Base-by-base conservation (phyloP, 2,113 vertebrate genomes). In the Burhinus bistriatus region DNA sequence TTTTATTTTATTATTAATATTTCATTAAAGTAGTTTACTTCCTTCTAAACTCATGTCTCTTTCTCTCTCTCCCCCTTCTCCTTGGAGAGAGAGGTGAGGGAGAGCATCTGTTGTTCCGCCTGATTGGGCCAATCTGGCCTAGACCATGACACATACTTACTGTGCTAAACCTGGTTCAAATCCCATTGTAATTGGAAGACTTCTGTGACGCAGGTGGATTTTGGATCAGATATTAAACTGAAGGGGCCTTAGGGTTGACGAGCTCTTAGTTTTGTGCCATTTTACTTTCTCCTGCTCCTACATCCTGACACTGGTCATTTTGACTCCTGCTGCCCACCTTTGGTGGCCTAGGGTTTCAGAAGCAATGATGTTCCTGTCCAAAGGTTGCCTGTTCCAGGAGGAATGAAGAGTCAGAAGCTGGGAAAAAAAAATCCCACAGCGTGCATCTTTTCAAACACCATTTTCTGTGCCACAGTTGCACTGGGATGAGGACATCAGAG, bases 381-480 rank as follows among this genome's bases (percentile, higher is more conserved):
- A 65, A 77, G 22, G 3, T 61, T 76, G 78, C 8, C 49, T 88
- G 21, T n/a, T 69, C 30, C 57, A 77, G 75, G 16, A 81, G 76
- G 19, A 80, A 70, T 1, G 32, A 82, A 36, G 23, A 12, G 5
- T 62, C 51, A 79, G 57, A 82, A 76, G 38, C 14, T 65, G 54
- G 45, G 40, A 49, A 79, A 84, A 58, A 57, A 25, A 59, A 76
- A 49, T 15, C 20, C 23, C 19, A 44, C 52, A 30, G 8, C 0
- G 0, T 34, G 32, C 4, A 36, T 16, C 20, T 69, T 88, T 77
- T 27, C 77, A 71, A 81, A 71, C 20, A 44, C 9, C 0, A 0
- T 45, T 22, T n/a, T 75, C 38, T 26, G 25, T 52, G 57, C 42
- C 34, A 45, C 61, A 84, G 17, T 14, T 89, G 47, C 15, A 9